Base-by-base conservation (phyloP, 1,140 invertebrate species). In the Tyrophagus putrescentiae region DNA sequence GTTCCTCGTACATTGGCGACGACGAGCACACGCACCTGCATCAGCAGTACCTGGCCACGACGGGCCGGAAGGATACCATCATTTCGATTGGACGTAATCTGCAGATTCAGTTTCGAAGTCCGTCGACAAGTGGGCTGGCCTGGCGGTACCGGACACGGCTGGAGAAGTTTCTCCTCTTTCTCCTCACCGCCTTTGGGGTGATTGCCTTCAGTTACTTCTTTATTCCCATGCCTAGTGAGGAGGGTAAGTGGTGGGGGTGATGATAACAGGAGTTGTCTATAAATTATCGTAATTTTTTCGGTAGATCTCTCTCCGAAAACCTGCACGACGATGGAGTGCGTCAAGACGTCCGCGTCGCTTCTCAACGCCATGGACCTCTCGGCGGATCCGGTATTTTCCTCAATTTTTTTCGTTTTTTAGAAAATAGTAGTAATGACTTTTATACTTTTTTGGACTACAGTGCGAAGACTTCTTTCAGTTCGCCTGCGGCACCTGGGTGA, bases 401-500 rank as follows among this genome's bases (percentile, higher is more conserved):
- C n/a, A n/a, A n/a, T n/a, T n/a, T n/a, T n/a, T n/a, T n/a, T n/a
- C n/a, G n/a, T n/a, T n/a, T n/a, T n/a, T n/a, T n/a, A n/a, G n/a
- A n/a, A n/a, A n/a, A n/a, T n/a, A n/a, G n/a, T n/a, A n/a, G n/a
- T n/a, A n/a, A n/a, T n/a, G n/a, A n/a, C n/a, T n/a, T n/a, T n/a
- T n/a, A n/a, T n/a, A n/a, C n/a, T n/a, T n/a, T n/a, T n/a, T n/a
- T n/a, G n/a, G n/a, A n/a, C n/a, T n/a, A n/a, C n/a, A n/a, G n/a
- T 92, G 88, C 71, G 77, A 79, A 21, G 84, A 92, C 70, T 92
- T 92, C 73, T 92, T 88, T 73, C 84, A 88, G 72, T 91, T 80
- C 68, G 86, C 87, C 0, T 90, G 87, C 62, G 87, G 87, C 1
- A 81, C 83, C 1, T 93, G 88, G 87, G 91, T 92, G 69, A 82